A percentile compares a stretch with the other conserved stretches of the same genome.
Evolutionary conservation across 1,140 invertebrate genomes (phyloP).

Genomic region (Plectrocnemia conspersa): DNA sequence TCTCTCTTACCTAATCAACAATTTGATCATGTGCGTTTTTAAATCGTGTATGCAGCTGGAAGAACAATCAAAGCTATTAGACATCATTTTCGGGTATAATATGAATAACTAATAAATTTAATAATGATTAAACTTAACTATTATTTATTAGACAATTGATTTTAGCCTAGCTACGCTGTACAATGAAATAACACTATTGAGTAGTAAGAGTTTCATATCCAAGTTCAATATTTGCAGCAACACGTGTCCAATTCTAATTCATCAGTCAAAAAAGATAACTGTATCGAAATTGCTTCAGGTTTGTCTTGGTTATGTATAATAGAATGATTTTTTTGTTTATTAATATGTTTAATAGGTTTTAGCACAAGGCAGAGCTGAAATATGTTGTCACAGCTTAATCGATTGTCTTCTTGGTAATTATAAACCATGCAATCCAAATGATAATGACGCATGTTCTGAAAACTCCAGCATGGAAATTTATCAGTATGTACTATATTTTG

Average conservation of each 20-base stretch:
- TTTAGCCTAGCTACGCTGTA: conserved; percentile 45
- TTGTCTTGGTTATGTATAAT: conserved; percentile 19
- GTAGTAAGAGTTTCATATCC: conserved; percentile 44
- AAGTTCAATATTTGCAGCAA: conserved; percentile 51
- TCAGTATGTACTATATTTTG: conserved; percentile 40
- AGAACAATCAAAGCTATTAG: conserved; percentile 49
- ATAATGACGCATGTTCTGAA: conserved; percentile 41
- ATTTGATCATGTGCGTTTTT: conserved; percentile 44
- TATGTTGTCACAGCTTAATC: conserved; percentile 48
- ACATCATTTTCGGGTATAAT: conserved; percentile 47
- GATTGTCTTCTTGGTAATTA: conserved; percentile 48
- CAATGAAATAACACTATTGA: conserved; percentile 46
- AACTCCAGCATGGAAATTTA: conserved; percentile 50
- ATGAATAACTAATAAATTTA: background rate
- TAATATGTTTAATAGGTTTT: conserved; percentile 42
- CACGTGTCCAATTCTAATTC: conserved; percentile 45
- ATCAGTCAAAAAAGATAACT: conserved; percentile 46
- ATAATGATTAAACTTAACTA: conserved; percentile 6
- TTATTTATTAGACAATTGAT: conserved; percentile 29
- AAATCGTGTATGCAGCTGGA: conserved; percentile 47
- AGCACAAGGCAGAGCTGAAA: conserved; percentile 47
- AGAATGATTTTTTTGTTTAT: conserved; percentile 14
- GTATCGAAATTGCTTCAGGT: conserved; percentile 50
- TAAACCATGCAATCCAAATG: conserved; percentile 42
- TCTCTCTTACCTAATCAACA: conserved; percentile 44